These are phyloP conservation scores for Suillia variegata DNA, from an alignment of 2,888 invertebrate species.

Conservation along the genomic window DNA sequence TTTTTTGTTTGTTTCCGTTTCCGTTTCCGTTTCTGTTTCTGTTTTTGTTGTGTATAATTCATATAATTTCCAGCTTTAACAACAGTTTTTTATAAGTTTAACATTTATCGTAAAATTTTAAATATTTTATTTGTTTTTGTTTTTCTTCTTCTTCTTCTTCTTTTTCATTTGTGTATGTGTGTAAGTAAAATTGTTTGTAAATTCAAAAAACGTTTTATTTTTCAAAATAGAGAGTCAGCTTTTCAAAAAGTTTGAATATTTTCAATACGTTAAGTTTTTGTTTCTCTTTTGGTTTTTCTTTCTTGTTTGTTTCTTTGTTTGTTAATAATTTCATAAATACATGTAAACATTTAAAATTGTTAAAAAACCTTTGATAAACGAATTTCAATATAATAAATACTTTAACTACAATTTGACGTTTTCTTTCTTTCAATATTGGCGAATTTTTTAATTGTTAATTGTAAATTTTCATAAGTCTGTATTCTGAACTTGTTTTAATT, in stretches of 20 bases:
- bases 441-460: neutral
- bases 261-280: neutral
- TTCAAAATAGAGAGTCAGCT: constrained; percentile 1
- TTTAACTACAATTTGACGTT: neutral
- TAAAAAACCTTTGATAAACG: neutral
- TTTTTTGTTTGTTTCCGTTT: no score
- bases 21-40: neutral
- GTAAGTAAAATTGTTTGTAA: no score
- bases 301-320: neutral
- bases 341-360: neutral
- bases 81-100: neutral
- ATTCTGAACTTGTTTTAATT: neutral
- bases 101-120: neutral
- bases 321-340: neutral
- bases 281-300: no score
- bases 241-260: neutral
- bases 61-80: neutral
- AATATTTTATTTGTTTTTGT: neutral
- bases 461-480: neutral
- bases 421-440: no score
- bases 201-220: neutral
- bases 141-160: neutral
- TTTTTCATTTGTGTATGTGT: no score
- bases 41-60: neutral
- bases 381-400: neutral